Conservation (phyloP, 30 jellyfish, hydroid and myxozoan species). For the Phacellophora camtschatica region DNA sequence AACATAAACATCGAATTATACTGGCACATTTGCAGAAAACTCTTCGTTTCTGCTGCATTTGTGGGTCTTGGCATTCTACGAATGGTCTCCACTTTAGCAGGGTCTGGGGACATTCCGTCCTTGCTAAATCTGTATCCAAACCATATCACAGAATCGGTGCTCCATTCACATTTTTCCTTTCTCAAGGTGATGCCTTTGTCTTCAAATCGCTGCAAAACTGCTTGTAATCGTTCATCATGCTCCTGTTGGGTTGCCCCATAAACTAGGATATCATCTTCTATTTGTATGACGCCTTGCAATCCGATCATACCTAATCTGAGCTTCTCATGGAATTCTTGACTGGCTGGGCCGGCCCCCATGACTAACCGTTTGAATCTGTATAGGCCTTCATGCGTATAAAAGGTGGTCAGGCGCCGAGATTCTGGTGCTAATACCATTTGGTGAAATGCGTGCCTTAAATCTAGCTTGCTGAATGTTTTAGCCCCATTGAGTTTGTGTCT, state of each 20-base stretch:
- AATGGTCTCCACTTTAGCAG: conserved; percentile 19
- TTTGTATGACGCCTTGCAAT: conserved; percentile 9
- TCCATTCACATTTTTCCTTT: conserved; percentile 4
- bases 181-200: conserved; percentile 3
- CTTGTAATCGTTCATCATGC: not conserved
- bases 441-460: not conserved
- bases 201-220: conserved; percentile 10
- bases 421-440: conserved; percentile 11
- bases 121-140: conserved; percentile 21
- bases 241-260: conserved; percentile 8
- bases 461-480: not conserved
- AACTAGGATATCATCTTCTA: conserved; percentile 16
- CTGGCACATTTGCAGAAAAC: conserved; percentile 35
- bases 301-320: conserved; percentile 15
- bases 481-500: conserved; percentile 51
- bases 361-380: conserved; percentile 32
- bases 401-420: conserved; percentile 1
- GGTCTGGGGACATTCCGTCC: conserved; percentile 35
- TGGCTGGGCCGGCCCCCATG: conserved; percentile 51
- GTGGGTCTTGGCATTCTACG: not conserved
- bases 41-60: not conserved
- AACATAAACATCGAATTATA: conserved; percentile 20
- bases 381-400: conserved; percentile 29
- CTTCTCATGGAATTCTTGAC: conserved; percentile 36
- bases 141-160: not conserved